Evolutionary conservation across 2,113 vertebrate species (phyloP).

Genomic region (Pachycephala philippinensis): DNA sequence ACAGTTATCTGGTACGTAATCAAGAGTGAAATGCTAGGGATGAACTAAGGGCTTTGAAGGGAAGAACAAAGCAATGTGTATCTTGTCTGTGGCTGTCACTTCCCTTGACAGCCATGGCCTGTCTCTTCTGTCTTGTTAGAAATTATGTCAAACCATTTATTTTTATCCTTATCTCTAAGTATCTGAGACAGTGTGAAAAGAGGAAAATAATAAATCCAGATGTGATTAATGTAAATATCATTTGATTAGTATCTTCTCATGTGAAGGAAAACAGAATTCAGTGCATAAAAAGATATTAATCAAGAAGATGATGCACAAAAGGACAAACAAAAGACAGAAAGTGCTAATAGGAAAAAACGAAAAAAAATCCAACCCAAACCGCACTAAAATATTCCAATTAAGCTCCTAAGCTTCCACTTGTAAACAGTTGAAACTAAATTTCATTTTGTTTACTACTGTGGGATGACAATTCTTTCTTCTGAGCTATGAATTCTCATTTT

Average conservation of each 20-base stretch:
- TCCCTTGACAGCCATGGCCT: not conserved
- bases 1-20: not conserved
- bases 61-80: not conserved
- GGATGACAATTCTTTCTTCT: not conserved
- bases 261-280: not conserved
- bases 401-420: not conserved
- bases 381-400: not conserved
- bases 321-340: not conserved
- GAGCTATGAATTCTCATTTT: conserved; percentile 4
- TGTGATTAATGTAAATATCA: not conserved
- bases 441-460: not conserved
- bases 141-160: not conserved
- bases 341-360: not conserved
- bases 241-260: not conserved
- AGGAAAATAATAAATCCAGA: not conserved
- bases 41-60: conserved; percentile 2
- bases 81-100: not conserved
- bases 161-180: not conserved
- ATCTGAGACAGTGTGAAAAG: not conserved
- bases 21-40: not conserved
- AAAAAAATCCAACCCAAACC: not conserved
- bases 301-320: not conserved
- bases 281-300: not conserved
- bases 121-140: not conserved
- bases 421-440: not conserved